Percentiles rank a stretch among this genome's conserved stretches.
Conservation (phyloP, 2,113 vertebrate genomes). For the Ptychochromis oligacanthus region DNA sequence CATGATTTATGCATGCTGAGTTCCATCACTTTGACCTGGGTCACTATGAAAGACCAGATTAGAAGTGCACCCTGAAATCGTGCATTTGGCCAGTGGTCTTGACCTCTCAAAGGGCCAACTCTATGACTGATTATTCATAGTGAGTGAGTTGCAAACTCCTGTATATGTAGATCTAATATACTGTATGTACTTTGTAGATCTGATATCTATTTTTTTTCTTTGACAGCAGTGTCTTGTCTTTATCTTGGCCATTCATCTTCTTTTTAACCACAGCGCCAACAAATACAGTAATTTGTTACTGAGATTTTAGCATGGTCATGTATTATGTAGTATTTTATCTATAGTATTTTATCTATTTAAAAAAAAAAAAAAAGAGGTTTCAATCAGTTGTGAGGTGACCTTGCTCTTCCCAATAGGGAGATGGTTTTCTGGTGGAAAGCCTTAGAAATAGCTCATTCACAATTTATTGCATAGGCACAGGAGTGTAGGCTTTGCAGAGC, state of each 20-base stretch:
- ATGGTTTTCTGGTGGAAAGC: constrained; percentile 26
- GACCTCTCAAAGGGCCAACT: background rate
- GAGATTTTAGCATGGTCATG: background rate
- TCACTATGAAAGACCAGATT: constrained; percentile 20
- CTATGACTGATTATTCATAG: constrained; percentile 25
- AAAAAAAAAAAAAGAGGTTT: constrained; percentile 8
- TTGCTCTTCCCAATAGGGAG: constrained; percentile 14
- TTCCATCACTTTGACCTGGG: constrained; percentile 22
- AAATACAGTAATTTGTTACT: background rate
- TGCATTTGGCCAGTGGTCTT: constrained; percentile 5
- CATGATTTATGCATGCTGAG: constrained; percentile 35
- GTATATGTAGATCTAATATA: background rate
- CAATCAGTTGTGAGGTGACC: constrained; percentile 47
- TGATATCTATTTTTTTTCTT: background rate
- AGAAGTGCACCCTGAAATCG: background rate
- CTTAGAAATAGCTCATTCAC: constrained; percentile 21
- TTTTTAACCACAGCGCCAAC: background rate
- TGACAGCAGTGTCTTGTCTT: background rate
- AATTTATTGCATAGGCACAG: constrained; percentile 12
- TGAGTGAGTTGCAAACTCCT: background rate
- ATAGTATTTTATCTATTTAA: no score
- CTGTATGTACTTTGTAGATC: background rate
- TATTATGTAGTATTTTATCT: constrained; percentile 18
- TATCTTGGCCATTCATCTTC: background rate
- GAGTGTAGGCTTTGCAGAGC: background rate